Evolutionary conservation across 1,140 invertebrate species (phyloP).

Genomic region (Drosophila subpulchrella): DNA sequence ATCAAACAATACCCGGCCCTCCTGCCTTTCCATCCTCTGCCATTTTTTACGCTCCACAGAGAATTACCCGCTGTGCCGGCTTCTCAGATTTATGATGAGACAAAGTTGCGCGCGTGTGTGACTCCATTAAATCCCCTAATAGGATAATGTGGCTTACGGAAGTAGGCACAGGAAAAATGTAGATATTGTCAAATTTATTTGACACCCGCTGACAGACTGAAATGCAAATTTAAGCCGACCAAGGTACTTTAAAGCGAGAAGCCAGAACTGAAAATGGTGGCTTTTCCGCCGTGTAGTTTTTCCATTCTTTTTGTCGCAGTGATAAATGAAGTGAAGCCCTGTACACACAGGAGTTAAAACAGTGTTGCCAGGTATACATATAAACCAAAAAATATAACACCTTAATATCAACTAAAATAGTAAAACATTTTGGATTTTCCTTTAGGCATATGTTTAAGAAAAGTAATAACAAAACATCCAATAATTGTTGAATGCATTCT

Average conservation of each 20-base stretch:
- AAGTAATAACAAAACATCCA: not conserved
- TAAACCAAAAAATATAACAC: not conserved
- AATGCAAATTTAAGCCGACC: conserved; percentile 57
- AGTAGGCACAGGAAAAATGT: conserved; percentile 30
- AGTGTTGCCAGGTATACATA: not conserved
- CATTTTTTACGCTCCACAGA: conserved; percentile 24
- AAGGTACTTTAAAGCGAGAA: conserved; percentile 35
- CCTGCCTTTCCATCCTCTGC: not conserved
- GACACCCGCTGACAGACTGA: conserved; percentile 50
- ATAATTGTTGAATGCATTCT: no score
- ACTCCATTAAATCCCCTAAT: conserved; percentile 80
- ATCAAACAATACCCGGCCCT: conserved; percentile 41
- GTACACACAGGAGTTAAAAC: not conserved
- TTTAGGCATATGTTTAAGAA: not conserved
- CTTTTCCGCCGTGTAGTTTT: not conserved
- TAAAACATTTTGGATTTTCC: no score
- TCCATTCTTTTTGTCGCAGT: not conserved
- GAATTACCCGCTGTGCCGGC: conserved; percentile 62
- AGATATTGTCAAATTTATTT: conserved; percentile 60
- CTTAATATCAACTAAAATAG: no score
- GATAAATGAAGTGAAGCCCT: conserved; percentile 23
- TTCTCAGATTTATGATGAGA: conserved; percentile 75
- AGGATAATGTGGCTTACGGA: conserved; percentile 66
- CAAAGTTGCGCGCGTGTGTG: conserved; percentile 76
- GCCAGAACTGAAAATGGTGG: not conserved